Evolutionary conservation across 2,113 vertebrate genomes (phyloP).

Genomic region (Colaptes auratus): DNA sequence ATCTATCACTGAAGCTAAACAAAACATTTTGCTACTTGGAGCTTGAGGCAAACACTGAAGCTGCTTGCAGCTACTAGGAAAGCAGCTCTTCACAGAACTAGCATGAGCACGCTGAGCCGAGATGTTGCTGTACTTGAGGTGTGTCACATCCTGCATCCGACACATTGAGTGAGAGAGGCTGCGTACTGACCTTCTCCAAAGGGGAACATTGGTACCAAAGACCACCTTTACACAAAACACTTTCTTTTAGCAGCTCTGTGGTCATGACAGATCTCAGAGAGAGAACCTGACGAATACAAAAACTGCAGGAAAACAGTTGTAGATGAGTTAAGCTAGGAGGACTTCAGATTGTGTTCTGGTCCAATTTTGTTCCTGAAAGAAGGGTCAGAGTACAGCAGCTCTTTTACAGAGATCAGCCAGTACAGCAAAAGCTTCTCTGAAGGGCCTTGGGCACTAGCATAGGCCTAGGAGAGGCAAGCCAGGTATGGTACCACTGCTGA

Average conservation of each 20-base stretch:
- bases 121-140: rapidly evolving
- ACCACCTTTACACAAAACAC: background rate
- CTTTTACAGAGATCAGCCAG: background rate
- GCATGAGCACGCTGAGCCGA: rapidly evolving
- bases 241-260: background rate
- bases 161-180: rapidly evolving
- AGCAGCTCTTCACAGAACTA: background rate
- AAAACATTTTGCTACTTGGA: background rate
- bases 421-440: background rate
- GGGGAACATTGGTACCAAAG: background rate
- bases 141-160: background rate
- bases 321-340: background rate
- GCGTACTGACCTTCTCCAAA: background rate
- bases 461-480: background rate
- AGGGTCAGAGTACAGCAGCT: background rate
- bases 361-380: background rate
- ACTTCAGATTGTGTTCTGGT: background rate
- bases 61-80: background rate
- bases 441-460: background rate
- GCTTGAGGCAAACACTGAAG: rapidly evolving
- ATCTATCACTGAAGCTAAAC: background rate
- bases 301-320: background rate
- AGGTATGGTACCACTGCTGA: background rate
- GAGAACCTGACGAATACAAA: background rate
- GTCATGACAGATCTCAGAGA: no score